These are phyloP conservation scores for Drosophila mayaguana DNA, from an alignment of 2,888 invertebrate species.

Conservation along the genomic window DNA sequence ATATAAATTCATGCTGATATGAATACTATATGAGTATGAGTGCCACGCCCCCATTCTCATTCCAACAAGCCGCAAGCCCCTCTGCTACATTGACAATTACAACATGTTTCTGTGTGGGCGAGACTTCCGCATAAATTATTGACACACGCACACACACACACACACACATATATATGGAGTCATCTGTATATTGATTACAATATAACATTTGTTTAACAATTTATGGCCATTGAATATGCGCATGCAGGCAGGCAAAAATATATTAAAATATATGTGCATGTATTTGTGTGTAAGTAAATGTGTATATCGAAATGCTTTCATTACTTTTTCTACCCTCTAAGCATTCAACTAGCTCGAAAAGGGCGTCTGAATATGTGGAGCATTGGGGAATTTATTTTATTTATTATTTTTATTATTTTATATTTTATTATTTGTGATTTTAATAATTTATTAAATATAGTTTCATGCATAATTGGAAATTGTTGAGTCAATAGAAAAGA, in stretches of 20 bases:
- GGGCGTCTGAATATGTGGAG: neutral
- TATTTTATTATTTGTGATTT: no score
- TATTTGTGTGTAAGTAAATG: neutral
- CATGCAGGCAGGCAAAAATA: constrained; percentile 13
- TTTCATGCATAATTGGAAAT: no score
- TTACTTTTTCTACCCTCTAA: constrained; percentile 14
- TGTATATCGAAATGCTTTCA: constrained; percentile 48
- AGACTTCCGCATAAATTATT: constrained; percentile 69
- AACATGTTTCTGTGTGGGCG: constrained; percentile 62
- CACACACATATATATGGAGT: neutral
- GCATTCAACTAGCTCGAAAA: neutral
- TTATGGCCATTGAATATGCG: constrained; percentile 58
- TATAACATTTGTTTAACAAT: constrained; percentile 77
- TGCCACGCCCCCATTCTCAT: neutral
- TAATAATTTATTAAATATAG: no score
- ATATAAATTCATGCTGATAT: constrained; percentile 63
- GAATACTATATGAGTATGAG: constrained; percentile 35
- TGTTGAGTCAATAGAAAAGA: no score
- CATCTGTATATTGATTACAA: constrained; percentile 68
- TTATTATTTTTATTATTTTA: no score
- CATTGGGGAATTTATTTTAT: no score
- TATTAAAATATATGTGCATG: constrained; percentile 1
- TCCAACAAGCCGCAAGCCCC: constrained; percentile 7
- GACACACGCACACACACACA: constrained; percentile 30
- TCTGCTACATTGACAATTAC: constrained; percentile 63